phyloP scores from a whole-genome alignment of 2,888 invertebrate genomes.

The Hyppa rectilinea region DNA sequence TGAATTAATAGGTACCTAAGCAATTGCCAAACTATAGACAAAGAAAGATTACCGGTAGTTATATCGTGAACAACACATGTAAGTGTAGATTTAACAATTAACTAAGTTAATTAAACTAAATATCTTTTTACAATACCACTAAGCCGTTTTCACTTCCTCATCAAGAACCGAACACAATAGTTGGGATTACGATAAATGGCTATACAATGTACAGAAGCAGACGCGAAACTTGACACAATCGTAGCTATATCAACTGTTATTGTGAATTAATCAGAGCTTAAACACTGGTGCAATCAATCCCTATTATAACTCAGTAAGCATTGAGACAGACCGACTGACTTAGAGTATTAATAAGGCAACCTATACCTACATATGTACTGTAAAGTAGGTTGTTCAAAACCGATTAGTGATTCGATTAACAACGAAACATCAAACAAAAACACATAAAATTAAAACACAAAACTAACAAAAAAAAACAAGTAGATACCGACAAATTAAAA shows the following conservation, averaged over 20 bases:
- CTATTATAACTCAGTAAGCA: constrained; percentile 43
- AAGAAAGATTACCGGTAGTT: background rate
- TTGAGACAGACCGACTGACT: constrained; percentile 1
- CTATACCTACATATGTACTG: background rate
- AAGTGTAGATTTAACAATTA: background rate
- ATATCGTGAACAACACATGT: background rate
- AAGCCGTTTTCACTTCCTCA: constrained; percentile 28
- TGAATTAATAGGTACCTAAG: too few relatives aligned
- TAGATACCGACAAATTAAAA: too few relatives aligned
- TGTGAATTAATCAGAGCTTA: constrained; percentile 51
- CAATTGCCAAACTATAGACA: too few relatives aligned
- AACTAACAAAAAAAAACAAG: too few relatives aligned
- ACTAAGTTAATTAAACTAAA: background rate
- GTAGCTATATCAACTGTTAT: constrained; percentile 42
- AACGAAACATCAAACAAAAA: too few relatives aligned
- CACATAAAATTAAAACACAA: too few relatives aligned
- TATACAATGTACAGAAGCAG: constrained; percentile 32
- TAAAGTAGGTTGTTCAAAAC: too few relatives aligned
- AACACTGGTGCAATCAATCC: constrained; percentile 47
- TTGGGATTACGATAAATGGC: constrained; percentile 40
- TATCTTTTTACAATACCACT: background rate
- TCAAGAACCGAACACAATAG: constrained; percentile 44
- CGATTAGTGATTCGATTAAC: too few relatives aligned
- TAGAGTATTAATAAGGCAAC: constrained; percentile 30
- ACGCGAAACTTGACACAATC: constrained; percentile 40